phyloP scores from a whole-genome alignment of 2,888 invertebrate species.

The Smittia sp. region DNA sequence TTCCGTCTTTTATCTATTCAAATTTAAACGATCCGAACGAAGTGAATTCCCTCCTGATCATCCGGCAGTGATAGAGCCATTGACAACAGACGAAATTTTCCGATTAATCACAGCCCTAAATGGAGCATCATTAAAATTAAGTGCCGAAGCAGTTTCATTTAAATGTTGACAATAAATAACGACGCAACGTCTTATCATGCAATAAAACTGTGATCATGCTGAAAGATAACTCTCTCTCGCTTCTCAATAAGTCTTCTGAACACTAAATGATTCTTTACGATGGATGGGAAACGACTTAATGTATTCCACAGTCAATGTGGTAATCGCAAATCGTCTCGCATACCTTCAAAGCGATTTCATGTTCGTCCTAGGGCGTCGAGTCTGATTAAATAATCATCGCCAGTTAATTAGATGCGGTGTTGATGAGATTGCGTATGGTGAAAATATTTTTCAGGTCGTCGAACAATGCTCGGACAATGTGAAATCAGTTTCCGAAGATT shows the following conservation, averaged over 20 bases:
- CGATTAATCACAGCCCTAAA: conserved; percentile 27
- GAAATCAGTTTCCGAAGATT: neutral
- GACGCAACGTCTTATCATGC: neutral
- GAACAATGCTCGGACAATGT: neutral
- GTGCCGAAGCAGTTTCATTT: conserved; percentile 33
- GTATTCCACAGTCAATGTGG: too few species aligned
- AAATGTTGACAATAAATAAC: conserved; percentile 38
- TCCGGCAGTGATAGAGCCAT: neutral
- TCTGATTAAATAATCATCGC: neutral
- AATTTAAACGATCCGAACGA: neutral
- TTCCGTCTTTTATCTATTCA: too few species aligned
- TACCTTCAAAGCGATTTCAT: neutral
- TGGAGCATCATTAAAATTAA: conserved; percentile 23
- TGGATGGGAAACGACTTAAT: too few species aligned
- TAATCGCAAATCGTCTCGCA: neutral
- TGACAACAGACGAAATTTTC: conserved; percentile 26
- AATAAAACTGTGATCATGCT: conserved; percentile 3
- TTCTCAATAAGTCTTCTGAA: neutral
- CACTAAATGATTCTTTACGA: neutral
- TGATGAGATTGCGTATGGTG: neutral
- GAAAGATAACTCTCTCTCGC: neutral
- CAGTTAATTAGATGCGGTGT: conserved; percentile 4
- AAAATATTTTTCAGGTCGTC: neutral
- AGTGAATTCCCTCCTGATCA: neutral
- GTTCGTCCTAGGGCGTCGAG: neutral